These are phyloP conservation scores for Alectoris magna DNA, from an alignment of 2,797 vertebrate species.

Conservation along the genomic window DNA sequence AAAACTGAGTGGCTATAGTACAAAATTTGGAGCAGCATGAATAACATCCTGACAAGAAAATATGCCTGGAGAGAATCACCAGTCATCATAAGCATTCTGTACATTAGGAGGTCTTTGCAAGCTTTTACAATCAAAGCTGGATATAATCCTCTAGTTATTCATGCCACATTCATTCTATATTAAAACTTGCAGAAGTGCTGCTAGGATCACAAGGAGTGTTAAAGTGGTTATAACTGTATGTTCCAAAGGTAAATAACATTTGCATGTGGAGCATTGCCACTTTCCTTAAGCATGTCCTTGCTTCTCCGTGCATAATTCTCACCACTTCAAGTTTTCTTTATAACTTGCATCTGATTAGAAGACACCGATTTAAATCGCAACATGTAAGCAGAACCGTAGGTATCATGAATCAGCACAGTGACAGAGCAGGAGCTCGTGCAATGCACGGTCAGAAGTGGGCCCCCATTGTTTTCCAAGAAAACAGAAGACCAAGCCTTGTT, in stretches of 20 bases:
- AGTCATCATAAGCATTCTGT: background rate
- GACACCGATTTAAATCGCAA: constrained; percentile 73
- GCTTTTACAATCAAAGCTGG: background rate
- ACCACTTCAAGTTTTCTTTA: constrained; percentile 74
- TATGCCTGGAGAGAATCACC: background rate
- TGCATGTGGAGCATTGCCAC: constrained; percentile 63
- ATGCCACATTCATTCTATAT: constrained; percentile 32
- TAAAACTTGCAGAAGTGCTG: constrained; percentile 41
- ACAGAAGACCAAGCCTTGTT: constrained; percentile 1
- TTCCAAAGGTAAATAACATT: constrained; percentile 67
- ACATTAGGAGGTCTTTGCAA: background rate
- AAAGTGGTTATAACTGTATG: constrained; percentile 61
- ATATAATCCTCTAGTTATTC: constrained; percentile 19
- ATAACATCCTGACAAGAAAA: background rate
- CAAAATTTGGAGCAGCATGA: background rate
- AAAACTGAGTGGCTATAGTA: background rate
- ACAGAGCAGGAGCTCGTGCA: background rate
- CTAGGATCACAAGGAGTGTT: constrained; percentile 48
- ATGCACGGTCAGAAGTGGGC: background rate
- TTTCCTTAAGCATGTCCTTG: constrained; percentile 66
- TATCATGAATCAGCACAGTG: constrained; percentile 17
- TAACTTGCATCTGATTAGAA: constrained; percentile 77
- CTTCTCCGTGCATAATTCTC: constrained; percentile 77
- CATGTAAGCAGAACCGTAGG: constrained; percentile 38
- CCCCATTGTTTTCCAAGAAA: constrained; percentile 23